Base-by-base conservation (phyloP, 2,797 vertebrate genomes). In the Hydrolagus colliei region DNA sequence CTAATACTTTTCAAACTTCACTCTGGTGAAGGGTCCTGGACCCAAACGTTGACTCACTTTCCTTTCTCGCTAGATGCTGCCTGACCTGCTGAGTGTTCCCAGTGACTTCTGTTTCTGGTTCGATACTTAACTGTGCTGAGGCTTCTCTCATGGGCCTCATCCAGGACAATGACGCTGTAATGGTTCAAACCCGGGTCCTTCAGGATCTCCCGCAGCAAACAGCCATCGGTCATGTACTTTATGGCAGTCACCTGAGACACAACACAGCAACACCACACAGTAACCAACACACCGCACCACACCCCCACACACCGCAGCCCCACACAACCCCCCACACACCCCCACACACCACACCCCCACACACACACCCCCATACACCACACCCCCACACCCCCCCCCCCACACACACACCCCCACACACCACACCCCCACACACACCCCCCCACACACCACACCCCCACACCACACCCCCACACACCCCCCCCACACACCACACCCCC, bases 221-320 rank as follows among this genome's bases (percentile, higher is more conserved):
- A 99, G 86, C 97, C 98, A 35, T 99, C 98, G 0, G 98, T 99
- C 97, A 99, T 94, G 85, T 99, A 99, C 91, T 95, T 98, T 91
- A 99, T 95, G 73, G 89, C 91, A 0, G 98, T 99, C 87, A 95
- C 95, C 97, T 99, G 88, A 65, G 85, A 52, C 41, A 52, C 41
- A 52, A 52, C 1, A 6, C 41, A 52, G 41, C 41, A 52, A 52
- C 41, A 6, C 6, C 6, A 52, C 6, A 52, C n/a, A 73, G 27
- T n/a, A n/a, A n/a, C 20, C 27, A 20, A 32, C 72, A 73, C 20
- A 20, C 16, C 20, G 2, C 11, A 14, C 32, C 72, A 73, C 41
- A 52, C 41, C 41, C 6, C 6, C 41, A 52, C 2, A 52, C 6
- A 52, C 41, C 41, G 1, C 41, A 3, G 6, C 41, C 41, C 6